phyloP scores from a whole-genome alignment of 2,888 invertebrate species.

The Malachius bipustulatus region DNA sequence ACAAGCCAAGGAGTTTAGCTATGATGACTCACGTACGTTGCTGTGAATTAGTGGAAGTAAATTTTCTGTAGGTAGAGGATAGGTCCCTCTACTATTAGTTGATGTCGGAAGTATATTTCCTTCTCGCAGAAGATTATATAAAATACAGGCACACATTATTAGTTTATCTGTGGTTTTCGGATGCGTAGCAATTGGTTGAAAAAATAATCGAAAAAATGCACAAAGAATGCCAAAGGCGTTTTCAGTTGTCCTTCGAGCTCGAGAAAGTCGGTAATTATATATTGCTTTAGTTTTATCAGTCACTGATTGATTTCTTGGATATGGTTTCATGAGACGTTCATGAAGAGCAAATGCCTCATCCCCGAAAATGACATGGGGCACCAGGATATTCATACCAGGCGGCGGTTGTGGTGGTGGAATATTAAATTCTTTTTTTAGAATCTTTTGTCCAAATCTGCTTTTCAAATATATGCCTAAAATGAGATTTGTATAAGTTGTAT shows the following conservation, averaged over 20 bases:
- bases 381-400: conserved; percentile 12
- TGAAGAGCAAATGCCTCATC: conserved; percentile 13
- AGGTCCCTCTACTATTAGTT: conserved; percentile 10
- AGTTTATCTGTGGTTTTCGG: conserved; percentile 15
- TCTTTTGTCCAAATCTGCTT: conserved; percentile 16
- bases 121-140: conserved; percentile 15
- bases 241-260: conserved; percentile 15
- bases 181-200: conserved; percentile 13
- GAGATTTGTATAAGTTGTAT: conserved; percentile 11
- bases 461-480: conserved; percentile 18
- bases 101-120: conserved; percentile 14
- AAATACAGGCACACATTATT: conserved; percentile 14
- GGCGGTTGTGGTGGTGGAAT: conserved; percentile 13
- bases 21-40: too few relatives aligned
- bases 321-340: conserved; percentile 14
- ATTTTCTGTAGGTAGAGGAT: conserved; percentile 16
- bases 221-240: conserved; percentile 17
- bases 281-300: conserved; percentile 15
- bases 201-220: conserved; percentile 14
- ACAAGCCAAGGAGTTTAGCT: too few relatives aligned
- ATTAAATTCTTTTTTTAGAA: conserved; percentile 17
- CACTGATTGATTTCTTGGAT: conserved; percentile 14
- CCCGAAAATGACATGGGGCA: conserved; percentile 11
- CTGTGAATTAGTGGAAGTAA: conserved; percentile 11
- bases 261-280: conserved; percentile 15